Percentiles rank a stretch among this genome's conserved stretches.
Conservation (phyloP, 2,888 invertebrate species). For the Nasonia oneida region DNA sequence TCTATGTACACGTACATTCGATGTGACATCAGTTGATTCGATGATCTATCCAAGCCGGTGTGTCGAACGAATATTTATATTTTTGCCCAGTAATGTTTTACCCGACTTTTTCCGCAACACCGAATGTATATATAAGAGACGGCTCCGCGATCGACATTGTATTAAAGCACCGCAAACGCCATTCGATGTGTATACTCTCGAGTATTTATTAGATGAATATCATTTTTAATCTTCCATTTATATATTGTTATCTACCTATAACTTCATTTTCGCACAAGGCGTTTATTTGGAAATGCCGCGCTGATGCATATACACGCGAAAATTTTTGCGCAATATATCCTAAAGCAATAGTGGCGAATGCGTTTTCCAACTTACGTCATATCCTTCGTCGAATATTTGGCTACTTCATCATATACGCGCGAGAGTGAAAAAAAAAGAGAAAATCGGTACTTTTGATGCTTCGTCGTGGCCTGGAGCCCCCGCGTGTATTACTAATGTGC, state of each 20-base stretch:
- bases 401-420: too few relatives aligned
- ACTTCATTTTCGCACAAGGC: neutral
- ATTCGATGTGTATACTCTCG: neutral
- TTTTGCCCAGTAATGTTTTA: constrained; percentile 44
- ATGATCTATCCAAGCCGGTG: neutral
- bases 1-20: neutral
- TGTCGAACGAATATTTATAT: constrained; percentile 32
- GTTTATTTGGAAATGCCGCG: neutral
- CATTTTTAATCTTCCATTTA: neutral
- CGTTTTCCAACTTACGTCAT: neutral
- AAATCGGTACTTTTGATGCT: neutral
- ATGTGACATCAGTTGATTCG: constrained; percentile 19
- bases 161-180: constrained; percentile 7
- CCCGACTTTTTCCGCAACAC: constrained; percentile 58
- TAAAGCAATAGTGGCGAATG: neutral
- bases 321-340: neutral
- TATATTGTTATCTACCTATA: neutral
- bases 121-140: neutral
- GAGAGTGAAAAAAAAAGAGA: neutral
- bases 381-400: too few relatives aligned
- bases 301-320: neutral
- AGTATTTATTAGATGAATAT: neutral
- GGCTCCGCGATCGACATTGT: constrained; percentile 3
- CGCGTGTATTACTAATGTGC: too few relatives aligned
- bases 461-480: neutral